Evolutionary conservation across 2,888 invertebrate genomes (phyloP), one percentile per base, ranked within the genome.

Genomic region (Lasiommata megera): DNA sequence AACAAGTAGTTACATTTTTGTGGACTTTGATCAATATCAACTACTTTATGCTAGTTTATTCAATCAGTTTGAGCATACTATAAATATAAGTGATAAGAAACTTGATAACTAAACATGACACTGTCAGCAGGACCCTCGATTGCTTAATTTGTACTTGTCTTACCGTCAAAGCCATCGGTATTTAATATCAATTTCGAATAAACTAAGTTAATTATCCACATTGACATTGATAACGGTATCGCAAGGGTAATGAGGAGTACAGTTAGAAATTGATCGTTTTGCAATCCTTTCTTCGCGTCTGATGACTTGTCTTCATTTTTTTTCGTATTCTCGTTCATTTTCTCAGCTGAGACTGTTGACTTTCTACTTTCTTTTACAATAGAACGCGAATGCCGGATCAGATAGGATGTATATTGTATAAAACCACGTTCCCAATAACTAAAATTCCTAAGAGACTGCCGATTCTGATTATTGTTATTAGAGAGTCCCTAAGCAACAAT

Each of bases 201-300:
- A n/a, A 94, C 85, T 65, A 95, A 84, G 80, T 95, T 95, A 17
- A 93, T 92, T 63, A 93, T 91, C 95, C 95, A 96, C 87, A 96
- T 92, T 18, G 94, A 92, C 88, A 95, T 93, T 0, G 96, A 95
- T n/a, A 95, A 69, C 6, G 95, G 95, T 71, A 96, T 93, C 1
- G 95, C 92, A 60, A 95, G 82, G 3, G 94, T 93, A 71, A 93
- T 93, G 31, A 94, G 77, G 1, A 95, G 71, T 38, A 95, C 88
- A 57, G 94, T 93, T 69, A 93, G 71, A 63, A 93, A 74, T 62
- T 88, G 85, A 55, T 83, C 76, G 64, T 86, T 77, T 62, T 80
- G 70, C 17, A 80, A 14, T 7, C 34, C 41, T 17, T 37, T 61
- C 56, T 64, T 51, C 17, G 61, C 37, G 16, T 29, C 16, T 11